phyloP scores from a whole-genome alignment of 2,113 vertebrate species.

The Entomyzon cyanotis region DNA sequence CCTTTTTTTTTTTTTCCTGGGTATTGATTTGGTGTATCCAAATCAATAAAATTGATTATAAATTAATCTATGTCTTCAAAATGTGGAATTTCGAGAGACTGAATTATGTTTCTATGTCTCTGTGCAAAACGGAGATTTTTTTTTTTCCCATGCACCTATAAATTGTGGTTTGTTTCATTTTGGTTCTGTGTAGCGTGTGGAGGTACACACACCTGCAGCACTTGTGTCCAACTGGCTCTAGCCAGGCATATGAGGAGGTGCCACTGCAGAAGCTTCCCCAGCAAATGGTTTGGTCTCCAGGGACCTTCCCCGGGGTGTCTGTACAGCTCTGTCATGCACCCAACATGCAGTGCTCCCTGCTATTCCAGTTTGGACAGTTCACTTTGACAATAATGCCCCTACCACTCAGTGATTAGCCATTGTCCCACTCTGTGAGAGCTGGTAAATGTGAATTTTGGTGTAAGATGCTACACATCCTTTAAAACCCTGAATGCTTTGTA shows the following conservation, averaged over 20 bases:
- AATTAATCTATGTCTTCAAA: neutral
- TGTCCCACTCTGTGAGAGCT: neutral
- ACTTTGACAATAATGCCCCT: neutral
- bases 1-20: neutral
- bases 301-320: neutral
- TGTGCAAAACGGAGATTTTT: neutral
- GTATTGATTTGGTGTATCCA: neutral
- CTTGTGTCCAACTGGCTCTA: neutral
- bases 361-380: neutral
- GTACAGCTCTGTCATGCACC: neutral
- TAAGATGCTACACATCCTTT: neutral
- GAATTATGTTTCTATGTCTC: neutral
- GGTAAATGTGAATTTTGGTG: neutral
- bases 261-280: neutral
- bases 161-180: neutral
- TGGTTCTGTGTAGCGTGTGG: neutral
- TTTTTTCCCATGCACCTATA: neutral
- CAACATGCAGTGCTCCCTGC: neutral
- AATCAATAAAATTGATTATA: no score
- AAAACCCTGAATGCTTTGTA: neutral
- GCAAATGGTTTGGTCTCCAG: neutral
- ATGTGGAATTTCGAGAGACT: neutral
- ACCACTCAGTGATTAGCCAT: neutral
- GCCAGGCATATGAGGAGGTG: neutral
- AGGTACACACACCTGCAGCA: accelerated